Conservation (phyloP, 2,797 vertebrate species). For the Hippoglossus hippoglossus region DNA sequence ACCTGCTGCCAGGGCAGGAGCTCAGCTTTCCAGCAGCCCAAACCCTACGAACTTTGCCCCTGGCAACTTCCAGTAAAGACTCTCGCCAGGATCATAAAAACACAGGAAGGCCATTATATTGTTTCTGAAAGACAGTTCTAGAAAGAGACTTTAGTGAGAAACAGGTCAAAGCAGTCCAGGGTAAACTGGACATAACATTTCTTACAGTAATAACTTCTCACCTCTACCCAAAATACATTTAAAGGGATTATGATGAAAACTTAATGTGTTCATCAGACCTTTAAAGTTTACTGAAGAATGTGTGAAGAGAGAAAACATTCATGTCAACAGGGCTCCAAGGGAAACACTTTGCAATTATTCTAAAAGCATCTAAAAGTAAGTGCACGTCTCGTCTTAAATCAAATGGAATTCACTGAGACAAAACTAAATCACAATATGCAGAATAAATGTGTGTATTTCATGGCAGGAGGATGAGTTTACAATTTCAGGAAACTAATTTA, state of each 20-base stretch:
- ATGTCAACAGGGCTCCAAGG: too few species aligned
- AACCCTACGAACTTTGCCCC: slow-evolving; percentile 56
- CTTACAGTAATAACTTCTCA: neutral
- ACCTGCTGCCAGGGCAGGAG: slow-evolving; percentile 40
- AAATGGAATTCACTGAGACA: too few species aligned
- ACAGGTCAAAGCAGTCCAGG: neutral
- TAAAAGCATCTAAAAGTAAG: neutral
- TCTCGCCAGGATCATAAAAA: slow-evolving; percentile 8
- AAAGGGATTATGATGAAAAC: neutral
- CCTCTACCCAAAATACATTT: slow-evolving; percentile 10
- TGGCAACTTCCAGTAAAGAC: slow-evolving; percentile 18
- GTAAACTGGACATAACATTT: neutral
- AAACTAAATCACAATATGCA: too few species aligned
- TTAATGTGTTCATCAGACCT: neutral
- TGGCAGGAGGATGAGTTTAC: too few species aligned
- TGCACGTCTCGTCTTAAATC: neutral
- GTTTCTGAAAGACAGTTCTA: slow-evolving; percentile 7
- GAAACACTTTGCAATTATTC: neutral
- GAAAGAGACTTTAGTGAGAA: slow-evolving; percentile 1
- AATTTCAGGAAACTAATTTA: too few species aligned
- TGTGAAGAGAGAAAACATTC: neutral
- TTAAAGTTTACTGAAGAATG: slow-evolving; percentile 6
- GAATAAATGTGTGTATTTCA: too few species aligned
- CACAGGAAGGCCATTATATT: slow-evolving; percentile 1
- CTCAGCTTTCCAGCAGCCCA: slow-evolving; percentile 60